Evolutionary conservation across 2,888 invertebrate genomes (phyloP).

Genomic region (Nemoura dubitans): DNA sequence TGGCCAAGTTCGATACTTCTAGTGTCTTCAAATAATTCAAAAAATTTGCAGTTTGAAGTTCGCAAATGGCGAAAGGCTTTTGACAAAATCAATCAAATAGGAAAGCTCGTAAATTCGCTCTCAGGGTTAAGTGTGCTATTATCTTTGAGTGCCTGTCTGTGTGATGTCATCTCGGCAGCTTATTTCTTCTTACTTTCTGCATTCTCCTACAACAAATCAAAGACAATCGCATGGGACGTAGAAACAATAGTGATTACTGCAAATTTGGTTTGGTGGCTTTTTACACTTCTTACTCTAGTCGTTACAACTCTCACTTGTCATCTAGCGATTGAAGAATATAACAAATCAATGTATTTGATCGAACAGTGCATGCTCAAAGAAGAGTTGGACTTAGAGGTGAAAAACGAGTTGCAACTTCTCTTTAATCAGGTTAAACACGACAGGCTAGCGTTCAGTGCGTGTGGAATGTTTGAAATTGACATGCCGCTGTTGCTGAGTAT

Average conservation of each 20-base stretch:
- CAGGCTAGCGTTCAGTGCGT: neutral
- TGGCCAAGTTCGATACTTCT: no score
- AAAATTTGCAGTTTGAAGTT: neutral
- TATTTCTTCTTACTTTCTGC: neutral
- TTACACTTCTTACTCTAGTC: neutral
- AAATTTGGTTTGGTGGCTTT: neutral
- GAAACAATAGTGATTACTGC: neutral
- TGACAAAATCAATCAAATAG: neutral
- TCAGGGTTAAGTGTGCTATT: neutral
- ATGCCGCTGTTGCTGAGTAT: neutral
- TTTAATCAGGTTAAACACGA: neutral
- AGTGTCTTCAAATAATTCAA: neutral
- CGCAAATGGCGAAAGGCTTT: neutral
- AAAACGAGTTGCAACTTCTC: neutral
- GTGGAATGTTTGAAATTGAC: neutral
- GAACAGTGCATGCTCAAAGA: neutral
- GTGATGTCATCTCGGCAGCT: neutral
- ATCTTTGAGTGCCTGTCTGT: neutral
- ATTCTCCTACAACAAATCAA: neutral
- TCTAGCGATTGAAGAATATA: neutral
- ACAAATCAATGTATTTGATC: neutral
- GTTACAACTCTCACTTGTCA: neutral
- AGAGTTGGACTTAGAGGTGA: neutral
- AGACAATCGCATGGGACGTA: neutral
- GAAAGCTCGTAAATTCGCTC: neutral